Conservation (phyloP, 2,797 vertebrate species). For the Thunnus albacares region DNA sequence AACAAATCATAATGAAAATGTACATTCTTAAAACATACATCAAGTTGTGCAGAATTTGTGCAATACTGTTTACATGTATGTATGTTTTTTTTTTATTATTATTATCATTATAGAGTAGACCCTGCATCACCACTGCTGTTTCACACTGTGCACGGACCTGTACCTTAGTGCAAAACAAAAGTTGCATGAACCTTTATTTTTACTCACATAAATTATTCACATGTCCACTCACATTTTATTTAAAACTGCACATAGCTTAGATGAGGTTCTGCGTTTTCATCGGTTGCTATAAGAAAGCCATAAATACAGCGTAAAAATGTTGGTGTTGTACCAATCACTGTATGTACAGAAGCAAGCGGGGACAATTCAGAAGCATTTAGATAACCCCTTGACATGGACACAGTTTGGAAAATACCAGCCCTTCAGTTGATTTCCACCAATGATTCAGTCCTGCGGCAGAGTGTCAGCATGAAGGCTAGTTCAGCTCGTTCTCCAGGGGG, state of each 20-base stretch:
- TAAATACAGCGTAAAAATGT: slow-evolving; percentile 65
- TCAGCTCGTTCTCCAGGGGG: slow-evolving; percentile 25
- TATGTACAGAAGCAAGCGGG: slow-evolving; percentile 54
- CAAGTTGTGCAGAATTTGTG: slow-evolving; percentile 77
- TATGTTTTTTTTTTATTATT: slow-evolving; percentile 32
- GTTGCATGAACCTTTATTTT: slow-evolving; percentile 53
- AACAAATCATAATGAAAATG: slow-evolving; percentile 72
- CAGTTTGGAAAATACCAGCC: slow-evolving; percentile 50
- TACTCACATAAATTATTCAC: slow-evolving; percentile 61
- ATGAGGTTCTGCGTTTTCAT: slow-evolving; percentile 53
- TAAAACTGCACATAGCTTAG: slow-evolving; percentile 45
- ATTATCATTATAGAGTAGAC: slow-evolving; percentile 41
- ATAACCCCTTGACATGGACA: slow-evolving; percentile 40
- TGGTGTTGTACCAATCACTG: slow-evolving; percentile 40
- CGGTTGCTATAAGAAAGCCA: slow-evolving; percentile 55
- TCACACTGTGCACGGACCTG: slow-evolving; percentile 53
- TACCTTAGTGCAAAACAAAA: slow-evolving; percentile 68
- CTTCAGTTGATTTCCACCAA: slow-evolving; percentile 52
- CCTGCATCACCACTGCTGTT: slow-evolving; percentile 59
- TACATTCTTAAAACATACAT: slow-evolving; percentile 78
- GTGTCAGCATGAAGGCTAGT: slow-evolving; percentile 28
- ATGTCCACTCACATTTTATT: slow-evolving; percentile 53
- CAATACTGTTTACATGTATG: slow-evolving; percentile 66
- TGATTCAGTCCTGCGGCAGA: slow-evolving; percentile 32
- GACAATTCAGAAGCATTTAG: slow-evolving; percentile 36